Conservation (phyloP, 1,140 invertebrate species). For the Piezodorus guildinii region DNA sequence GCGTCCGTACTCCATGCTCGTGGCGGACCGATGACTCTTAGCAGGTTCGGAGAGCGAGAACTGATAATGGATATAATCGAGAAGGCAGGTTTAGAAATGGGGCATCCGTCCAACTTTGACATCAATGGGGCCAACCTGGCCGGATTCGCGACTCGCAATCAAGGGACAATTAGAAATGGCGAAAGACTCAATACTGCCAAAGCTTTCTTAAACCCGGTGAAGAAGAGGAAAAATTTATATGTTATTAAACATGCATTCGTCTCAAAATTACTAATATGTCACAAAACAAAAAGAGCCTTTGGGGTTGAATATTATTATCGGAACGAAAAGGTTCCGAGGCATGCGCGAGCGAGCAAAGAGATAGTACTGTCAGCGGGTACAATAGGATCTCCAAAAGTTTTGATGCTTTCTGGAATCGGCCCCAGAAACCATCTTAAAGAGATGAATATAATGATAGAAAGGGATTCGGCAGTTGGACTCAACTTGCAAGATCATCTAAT, state of each 20-base stretch:
- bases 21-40: conserved; percentile 46
- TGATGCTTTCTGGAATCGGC: conserved; percentile 42
- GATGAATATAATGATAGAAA: conserved; percentile 26
- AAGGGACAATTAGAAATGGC: conserved; percentile 37
- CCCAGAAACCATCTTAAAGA: conserved; percentile 34
- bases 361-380: conserved; percentile 37
- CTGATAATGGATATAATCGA: conserved; percentile 33
- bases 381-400: conserved; percentile 35
- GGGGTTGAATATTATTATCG: conserved; percentile 55
- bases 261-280: conserved; percentile 30
- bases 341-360: conserved; percentile 56
- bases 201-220: conserved; percentile 56
- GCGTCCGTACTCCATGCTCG: conserved; percentile 33
- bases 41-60: conserved; percentile 34
- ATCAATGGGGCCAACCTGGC: neutral
- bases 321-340: conserved; percentile 39
- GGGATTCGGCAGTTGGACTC: conserved; percentile 31
- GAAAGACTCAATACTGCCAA: conserved; percentile 29
- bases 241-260: conserved; percentile 50
- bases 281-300: conserved; percentile 50
- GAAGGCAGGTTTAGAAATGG: conserved; percentile 35
- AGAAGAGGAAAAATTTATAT: conserved; percentile 50
- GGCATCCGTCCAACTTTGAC: conserved; percentile 11
- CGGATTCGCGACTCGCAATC: conserved; percentile 15
- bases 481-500: conserved; percentile 43